These are phyloP conservation scores for Acheta domesticus DNA, from an alignment of 2,888 invertebrate species.

Conservation along the genomic window DNA sequence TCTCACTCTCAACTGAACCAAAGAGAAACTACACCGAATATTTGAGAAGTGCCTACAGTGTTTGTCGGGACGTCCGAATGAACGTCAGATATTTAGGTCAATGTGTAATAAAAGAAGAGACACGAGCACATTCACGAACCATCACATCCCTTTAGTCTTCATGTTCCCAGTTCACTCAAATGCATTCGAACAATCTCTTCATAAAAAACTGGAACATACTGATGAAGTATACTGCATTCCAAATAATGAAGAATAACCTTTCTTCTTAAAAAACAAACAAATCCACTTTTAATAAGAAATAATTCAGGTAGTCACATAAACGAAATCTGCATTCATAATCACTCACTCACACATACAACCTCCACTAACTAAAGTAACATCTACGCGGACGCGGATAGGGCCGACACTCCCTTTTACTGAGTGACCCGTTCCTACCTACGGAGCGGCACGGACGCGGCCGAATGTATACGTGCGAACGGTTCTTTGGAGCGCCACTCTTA, in stretches of 20 bases:
- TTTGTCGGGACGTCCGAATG: neutral
- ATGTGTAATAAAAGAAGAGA: neutral
- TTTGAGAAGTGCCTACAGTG: neutral
- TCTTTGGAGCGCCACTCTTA: neutral
- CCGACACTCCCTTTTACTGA: constrained; percentile 18
- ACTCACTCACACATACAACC: neutral
- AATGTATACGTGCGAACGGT: neutral
- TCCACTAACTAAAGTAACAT: neutral
- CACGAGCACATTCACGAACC: neutral
- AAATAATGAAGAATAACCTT: too few species aligned
- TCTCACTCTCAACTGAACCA: neutral
- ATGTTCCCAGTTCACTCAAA: neutral
- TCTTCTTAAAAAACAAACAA: too few species aligned
- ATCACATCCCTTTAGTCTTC: constrained; percentile 1
- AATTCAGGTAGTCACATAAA: neutral
- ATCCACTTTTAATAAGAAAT: too few species aligned
- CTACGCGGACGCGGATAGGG: neutral
- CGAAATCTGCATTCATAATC: neutral
- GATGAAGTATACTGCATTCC: neutral
- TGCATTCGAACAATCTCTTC: neutral
- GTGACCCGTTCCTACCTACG: neutral
- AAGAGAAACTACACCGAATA: constrained; percentile 5
- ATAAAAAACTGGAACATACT: constrained; percentile 8
- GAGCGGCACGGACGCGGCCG: neutral
- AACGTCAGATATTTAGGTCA: neutral